These are phyloP conservation scores for Mesorhabditis spiculigera DNA, from an alignment of 2,888 invertebrate genomes.

Conservation along the genomic window DNA sequence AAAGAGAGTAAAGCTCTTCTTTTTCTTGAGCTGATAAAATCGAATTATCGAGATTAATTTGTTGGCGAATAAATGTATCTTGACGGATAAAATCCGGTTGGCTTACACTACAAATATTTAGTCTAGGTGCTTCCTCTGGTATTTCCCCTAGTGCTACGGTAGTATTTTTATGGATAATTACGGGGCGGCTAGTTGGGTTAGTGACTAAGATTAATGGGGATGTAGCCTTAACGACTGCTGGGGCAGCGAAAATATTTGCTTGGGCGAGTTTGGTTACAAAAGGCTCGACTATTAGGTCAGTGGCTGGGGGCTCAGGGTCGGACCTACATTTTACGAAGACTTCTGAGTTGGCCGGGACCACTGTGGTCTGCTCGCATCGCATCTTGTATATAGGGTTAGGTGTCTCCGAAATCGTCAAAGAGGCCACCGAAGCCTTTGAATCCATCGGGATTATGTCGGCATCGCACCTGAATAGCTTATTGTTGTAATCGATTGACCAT, in stretches of 20 bases:
- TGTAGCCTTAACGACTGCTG: background rate
- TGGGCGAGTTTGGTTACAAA: background rate
- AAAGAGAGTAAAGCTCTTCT: constrained; percentile 21
- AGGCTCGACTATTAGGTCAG: background rate
- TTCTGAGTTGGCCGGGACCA: constrained; percentile 8
- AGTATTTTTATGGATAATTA: constrained; percentile 7
- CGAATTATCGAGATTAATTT: too few relatives aligned
- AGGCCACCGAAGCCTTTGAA: too few relatives aligned
- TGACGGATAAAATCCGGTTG: too few relatives aligned
- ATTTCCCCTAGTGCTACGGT: background rate
- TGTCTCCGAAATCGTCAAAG: background rate
- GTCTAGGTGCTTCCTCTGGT: too few relatives aligned
- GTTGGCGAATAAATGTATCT: too few relatives aligned
- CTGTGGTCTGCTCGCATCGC: background rate
- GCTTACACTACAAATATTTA: too few relatives aligned
- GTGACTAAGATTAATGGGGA: constrained; percentile 5
- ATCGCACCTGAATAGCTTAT: constrained; percentile 6
- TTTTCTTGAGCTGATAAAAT: too few relatives aligned
- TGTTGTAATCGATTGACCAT: constrained; percentile 13
- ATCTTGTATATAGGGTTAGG: background rate
- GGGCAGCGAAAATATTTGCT: constrained; percentile 4
- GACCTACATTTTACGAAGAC: constrained; percentile 11
- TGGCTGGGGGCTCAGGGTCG: background rate
- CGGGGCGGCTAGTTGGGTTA: constrained; percentile 9
- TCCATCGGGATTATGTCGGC: constrained; percentile 10